Conservation (phyloP, 2,113 vertebrate genomes). For the Psittacara wagleri region DNA sequence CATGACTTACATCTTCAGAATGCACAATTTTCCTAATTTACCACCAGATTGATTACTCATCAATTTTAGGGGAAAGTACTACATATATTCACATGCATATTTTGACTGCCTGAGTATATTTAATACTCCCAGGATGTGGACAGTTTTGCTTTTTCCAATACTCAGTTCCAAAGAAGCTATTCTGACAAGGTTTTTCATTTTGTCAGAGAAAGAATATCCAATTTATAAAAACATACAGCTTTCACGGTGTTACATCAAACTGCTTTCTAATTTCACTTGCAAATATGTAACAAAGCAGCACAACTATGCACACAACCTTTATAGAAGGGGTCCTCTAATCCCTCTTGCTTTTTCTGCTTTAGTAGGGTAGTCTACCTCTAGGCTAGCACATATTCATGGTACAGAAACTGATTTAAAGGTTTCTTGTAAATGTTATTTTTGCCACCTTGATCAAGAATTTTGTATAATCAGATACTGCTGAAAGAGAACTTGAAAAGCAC, state of each 20-base stretch:
- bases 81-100: not conserved
- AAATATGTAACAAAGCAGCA: not conserved
- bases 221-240: not conserved
- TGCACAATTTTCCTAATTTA: not conserved
- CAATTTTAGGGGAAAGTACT: not conserved
- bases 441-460: not conserved
- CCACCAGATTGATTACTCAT: not conserved
- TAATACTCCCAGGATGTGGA: not conserved
- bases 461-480: not conserved
- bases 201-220: conserved; percentile 8
- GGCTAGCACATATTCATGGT: not conserved
- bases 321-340: not conserved
- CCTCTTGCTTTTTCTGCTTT: not conserved
- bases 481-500: not conserved
- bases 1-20: not conserved
- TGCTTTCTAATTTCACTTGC: conserved; percentile 23
- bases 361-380: not conserved
- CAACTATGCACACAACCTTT: not conserved
- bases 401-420: not conserved
- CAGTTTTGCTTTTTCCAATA: not conserved
- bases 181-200: not conserved
- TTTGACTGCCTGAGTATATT: not conserved
- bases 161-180: not conserved
- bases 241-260: not conserved
- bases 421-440: not conserved